These are phyloP conservation scores for Eurosta solidaginis DNA, from an alignment of 1,140 invertebrate species.

Conservation along the genomic window DNA sequence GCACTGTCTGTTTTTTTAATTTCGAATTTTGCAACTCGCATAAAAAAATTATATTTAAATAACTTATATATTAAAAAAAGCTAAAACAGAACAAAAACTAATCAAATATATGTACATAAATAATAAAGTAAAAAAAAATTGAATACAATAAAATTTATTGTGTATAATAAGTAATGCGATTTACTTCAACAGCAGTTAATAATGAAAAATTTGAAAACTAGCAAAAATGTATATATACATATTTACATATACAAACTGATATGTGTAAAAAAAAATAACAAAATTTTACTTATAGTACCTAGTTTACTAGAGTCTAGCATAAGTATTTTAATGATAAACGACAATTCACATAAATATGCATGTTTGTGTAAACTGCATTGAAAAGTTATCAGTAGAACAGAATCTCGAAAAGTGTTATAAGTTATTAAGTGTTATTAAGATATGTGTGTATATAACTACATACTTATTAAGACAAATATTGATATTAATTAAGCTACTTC, in stretches of 20 bases:
- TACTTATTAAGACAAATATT: too few species aligned
- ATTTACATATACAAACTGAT: not conserved
- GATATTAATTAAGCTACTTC: too few species aligned
- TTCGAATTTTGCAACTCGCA: not conserved
- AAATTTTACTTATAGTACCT: not conserved
- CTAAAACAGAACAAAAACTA: not conserved
- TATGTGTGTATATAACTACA: too few species aligned
- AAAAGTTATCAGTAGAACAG: conserved; percentile 4
- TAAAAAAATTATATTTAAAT: not conserved
- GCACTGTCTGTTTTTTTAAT: not conserved
- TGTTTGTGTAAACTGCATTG: not conserved
- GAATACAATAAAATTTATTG: too few species aligned
- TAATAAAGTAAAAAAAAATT: not conserved
- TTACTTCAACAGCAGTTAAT: conserved; percentile 1
- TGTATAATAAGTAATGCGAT: too few species aligned
- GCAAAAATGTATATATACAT: not conserved
- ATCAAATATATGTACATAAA: not conserved
- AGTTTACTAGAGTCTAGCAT: not conserved
- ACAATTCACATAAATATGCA: not conserved
- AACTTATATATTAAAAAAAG: not conserved
- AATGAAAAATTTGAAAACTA: not conserved
- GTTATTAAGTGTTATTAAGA: too few species aligned
- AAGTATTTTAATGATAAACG: not conserved
- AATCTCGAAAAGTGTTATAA: conserved; percentile 25
- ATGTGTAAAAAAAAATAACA: not conserved